Evolutionary conservation across 1,140 invertebrate genomes (phyloP).

Genomic region (Drosophila persimilis): DNA sequence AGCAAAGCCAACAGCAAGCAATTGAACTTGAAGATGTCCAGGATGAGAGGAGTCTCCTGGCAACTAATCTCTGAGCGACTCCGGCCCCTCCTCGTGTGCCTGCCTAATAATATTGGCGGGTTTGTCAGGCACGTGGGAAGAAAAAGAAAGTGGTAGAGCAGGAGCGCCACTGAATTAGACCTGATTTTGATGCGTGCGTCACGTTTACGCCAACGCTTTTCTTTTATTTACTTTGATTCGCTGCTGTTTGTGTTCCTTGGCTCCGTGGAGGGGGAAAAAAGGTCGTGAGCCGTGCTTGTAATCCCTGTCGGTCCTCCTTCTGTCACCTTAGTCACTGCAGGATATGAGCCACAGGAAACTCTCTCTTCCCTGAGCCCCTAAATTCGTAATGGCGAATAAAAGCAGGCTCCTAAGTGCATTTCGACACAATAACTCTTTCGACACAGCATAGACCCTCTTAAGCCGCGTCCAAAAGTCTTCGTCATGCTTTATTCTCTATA

Average conservation of each 20-base stretch:
- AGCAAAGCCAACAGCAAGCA: constrained; percentile 55
- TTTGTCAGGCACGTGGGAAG: constrained; percentile 54
- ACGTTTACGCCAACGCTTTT: constrained; percentile 27
- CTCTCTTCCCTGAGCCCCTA: no score
- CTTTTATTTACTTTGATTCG: constrained; percentile 17
- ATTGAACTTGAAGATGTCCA: constrained; percentile 29
- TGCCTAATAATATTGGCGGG: constrained; percentile 42
- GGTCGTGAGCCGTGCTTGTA: no score
- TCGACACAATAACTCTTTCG: no score
- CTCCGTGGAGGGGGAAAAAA: not conserved
- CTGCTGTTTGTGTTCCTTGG: constrained; percentile 9
- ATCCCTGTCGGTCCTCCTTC: no score
- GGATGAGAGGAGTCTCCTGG: constrained; percentile 23
- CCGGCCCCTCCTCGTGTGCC: constrained; percentile 5
- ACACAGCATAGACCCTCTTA: no score
- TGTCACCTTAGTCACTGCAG: no score
- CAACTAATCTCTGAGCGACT: constrained; percentile 25
- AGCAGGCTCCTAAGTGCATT: no score
- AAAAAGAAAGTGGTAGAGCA: not conserved
- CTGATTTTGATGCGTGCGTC: constrained; percentile 58
- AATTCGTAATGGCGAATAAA: no score
- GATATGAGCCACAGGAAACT: no score
- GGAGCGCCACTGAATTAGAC: constrained; percentile 46
- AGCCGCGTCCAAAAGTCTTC: no score
- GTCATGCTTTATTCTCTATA: no score